A percentile compares a stretch with the other conserved stretches of the same genome.
Evolutionary conservation across 2,888 invertebrate genomes (phyloP).

Genomic region (Nomada lathburiana): DNA sequence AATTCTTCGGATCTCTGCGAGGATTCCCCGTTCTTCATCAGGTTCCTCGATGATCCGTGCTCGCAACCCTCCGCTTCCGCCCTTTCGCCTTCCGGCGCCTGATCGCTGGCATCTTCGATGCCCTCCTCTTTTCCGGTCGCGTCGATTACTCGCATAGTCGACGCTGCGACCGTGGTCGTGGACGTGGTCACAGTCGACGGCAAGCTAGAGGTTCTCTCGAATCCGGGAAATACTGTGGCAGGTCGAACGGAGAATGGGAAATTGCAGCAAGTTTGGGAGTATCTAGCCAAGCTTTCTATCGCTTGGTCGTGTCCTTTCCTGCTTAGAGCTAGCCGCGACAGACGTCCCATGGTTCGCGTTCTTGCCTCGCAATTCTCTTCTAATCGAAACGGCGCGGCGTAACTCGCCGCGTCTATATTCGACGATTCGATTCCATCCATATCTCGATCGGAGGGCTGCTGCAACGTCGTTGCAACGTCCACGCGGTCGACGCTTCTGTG

Average conservation of each 20-base stretch:
- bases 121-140: conserved; percentile 4
- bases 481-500: not conserved
- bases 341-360: conserved; percentile 22
- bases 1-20: conserved; percentile 77
- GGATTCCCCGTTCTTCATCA: conserved; percentile 32
- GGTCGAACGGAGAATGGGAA: conserved; percentile 31
- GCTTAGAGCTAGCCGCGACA: conserved; percentile 21
- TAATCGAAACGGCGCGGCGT: conserved; percentile 25
- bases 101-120: conserved; percentile 20
- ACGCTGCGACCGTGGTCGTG: conserved; percentile 34
- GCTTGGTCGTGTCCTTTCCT: not conserved
- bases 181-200: conserved; percentile 38
- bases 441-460: conserved; percentile 6
- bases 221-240: not conserved
- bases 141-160: conserved; percentile 22
- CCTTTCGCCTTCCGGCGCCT: conserved; percentile 77
- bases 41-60: conserved; percentile 57
- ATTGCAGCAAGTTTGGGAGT: conserved; percentile 42
- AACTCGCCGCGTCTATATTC: not conserved
- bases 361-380: conserved; percentile 33
- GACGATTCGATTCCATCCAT: conserved; percentile 18
- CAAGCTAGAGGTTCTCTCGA: conserved; percentile 18
- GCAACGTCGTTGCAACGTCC: not conserved
- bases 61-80: conserved; percentile 83
- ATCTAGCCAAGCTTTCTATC: not conserved